These are phyloP conservation scores for Etia nguti DNA, from an alignment of 2,113 vertebrate species.

Conservation along the genomic window DNA sequence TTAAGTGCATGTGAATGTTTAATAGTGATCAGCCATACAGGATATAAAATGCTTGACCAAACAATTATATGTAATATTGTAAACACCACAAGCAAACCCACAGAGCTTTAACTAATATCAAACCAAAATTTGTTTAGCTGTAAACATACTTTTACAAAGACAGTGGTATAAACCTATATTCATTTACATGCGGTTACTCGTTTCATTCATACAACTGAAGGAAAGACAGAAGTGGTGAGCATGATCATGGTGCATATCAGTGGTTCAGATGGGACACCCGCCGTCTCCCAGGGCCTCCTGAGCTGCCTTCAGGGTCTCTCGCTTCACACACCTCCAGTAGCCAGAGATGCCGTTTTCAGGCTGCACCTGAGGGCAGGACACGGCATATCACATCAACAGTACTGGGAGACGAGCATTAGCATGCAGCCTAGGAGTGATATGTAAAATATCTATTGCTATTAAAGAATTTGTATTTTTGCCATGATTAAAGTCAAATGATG, in stretches of 20 bases:
- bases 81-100: conserved; percentile 4
- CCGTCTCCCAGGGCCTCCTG: conserved; percentile 83
- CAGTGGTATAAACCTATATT: conserved; percentile 10
- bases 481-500: not conserved
- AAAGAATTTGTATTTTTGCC: not conserved
- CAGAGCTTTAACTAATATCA: not conserved
- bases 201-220: not conserved
- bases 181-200: not conserved
- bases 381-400: not conserved
- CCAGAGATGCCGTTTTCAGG: conserved; percentile 82
- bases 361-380: conserved; percentile 75
- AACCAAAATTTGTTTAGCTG: not conserved
- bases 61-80: not conserved
- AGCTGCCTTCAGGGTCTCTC: conserved; percentile 88
- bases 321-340: conserved; percentile 97
- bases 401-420: not conserved
- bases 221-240: not conserved
- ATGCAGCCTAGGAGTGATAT: not conserved
- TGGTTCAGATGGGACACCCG: conserved; percentile 77
- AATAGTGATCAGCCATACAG: not conserved
- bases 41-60: not conserved
- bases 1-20: not conserved
- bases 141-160: not conserved
- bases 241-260: accelerated
- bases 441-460: not conserved